A percentile compares a stretch with the other conserved stretches of the same genome.
These are phyloP conservation scores for roundworm (Caenorhabditis elegans) DNA, from an alignment of 1,140 invertebrate genomes.

Conservation along the genomic window DNA sequence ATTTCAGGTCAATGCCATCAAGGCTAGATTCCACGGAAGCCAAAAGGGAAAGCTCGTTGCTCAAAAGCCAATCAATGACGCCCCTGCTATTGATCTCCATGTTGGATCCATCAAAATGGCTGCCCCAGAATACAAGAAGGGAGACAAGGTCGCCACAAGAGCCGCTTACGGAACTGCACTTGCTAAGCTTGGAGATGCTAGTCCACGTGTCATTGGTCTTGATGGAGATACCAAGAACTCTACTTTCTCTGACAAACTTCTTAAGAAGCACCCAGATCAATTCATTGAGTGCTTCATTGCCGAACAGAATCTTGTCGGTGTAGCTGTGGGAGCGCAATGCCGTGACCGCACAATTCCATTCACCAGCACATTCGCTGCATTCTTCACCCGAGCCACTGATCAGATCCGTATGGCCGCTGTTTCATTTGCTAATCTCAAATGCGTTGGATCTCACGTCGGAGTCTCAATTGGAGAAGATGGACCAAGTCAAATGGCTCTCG, in stretches of 20 bases:
- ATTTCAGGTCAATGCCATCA: constrained; percentile 73
- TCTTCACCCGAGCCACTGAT: constrained; percentile 93
- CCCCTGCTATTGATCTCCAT: constrained; percentile 71
- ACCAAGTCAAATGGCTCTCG: constrained; percentile 96
- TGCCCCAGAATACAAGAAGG: constrained; percentile 80
- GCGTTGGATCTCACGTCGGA: constrained; percentile 89
- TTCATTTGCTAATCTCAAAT: constrained; percentile 95
- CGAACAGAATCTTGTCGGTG: constrained; percentile 92
- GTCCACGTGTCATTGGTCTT: constrained; percentile 74
- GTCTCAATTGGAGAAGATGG: constrained; percentile 75
- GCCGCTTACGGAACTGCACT: constrained; percentile 90
- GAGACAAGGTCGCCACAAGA: constrained; percentile 77
- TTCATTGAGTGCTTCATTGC: constrained; percentile 98
- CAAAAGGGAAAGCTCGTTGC: constrained; percentile 73
- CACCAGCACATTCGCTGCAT: constrained; percentile 87
- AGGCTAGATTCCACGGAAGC: constrained; percentile 68
- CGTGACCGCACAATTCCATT: constrained; percentile 64
- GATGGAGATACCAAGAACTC: constrained; percentile 90
- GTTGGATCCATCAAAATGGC: constrained; percentile 77
- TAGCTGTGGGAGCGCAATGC: constrained; percentile 78
- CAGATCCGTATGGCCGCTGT: constrained; percentile 98
- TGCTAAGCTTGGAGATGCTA: constrained; percentile 81
- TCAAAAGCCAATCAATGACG: constrained; percentile 75
- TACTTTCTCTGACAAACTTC: constrained; percentile 90
- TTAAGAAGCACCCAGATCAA: constrained; percentile 75